phyloP scores from a whole-genome alignment of 1,140 invertebrate species.

The Cotesia typhae region DNA sequence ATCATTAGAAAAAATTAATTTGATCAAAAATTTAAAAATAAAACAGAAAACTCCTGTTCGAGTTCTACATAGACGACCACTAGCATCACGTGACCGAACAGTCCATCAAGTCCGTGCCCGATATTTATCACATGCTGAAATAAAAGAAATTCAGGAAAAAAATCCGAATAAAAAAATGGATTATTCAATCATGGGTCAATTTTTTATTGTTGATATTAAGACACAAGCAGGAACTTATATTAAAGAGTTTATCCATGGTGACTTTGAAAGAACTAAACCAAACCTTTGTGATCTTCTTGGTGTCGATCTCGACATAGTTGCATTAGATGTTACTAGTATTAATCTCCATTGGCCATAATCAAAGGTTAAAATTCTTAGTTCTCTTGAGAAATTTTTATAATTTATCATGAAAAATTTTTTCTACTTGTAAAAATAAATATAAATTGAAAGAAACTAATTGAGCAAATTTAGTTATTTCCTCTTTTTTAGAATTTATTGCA shows the following conservation, averaged over 20 bases:
- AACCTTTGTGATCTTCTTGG: constrained; percentile 76
- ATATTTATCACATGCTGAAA: constrained; percentile 44
- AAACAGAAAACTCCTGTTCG: constrained; percentile 83
- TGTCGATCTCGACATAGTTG: constrained; percentile 78
- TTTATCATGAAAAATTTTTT: too few relatives aligned
- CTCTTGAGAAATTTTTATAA: too few relatives aligned
- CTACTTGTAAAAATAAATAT: too few relatives aligned
- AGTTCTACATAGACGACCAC: constrained; percentile 83
- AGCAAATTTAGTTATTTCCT: too few relatives aligned
- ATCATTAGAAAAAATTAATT: constrained; percentile 67
- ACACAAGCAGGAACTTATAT: constrained; percentile 96
- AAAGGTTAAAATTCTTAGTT: too few relatives aligned
- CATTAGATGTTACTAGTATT: constrained; percentile 75
- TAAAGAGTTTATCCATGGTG: constrained; percentile 97
- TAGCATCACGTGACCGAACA: constrained; percentile 71
- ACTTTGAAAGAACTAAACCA: constrained; percentile 88
- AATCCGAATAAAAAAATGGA: constrained; percentile 23
- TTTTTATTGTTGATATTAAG: constrained; percentile 76
- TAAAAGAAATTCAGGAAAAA: constrained; percentile 41
- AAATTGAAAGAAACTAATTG: too few relatives aligned
- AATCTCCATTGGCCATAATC: constrained; percentile 73
- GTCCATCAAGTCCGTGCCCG: constrained; percentile 72
- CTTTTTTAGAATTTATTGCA: too few relatives aligned
- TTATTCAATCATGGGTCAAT: constrained; percentile 44
- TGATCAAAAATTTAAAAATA: constrained; percentile 69